Evolutionary conservation across 2,888 invertebrate species (phyloP), one percentile per base, ranked within the genome.

Genomic region (Vannuccia rotundouncinata): DNA sequence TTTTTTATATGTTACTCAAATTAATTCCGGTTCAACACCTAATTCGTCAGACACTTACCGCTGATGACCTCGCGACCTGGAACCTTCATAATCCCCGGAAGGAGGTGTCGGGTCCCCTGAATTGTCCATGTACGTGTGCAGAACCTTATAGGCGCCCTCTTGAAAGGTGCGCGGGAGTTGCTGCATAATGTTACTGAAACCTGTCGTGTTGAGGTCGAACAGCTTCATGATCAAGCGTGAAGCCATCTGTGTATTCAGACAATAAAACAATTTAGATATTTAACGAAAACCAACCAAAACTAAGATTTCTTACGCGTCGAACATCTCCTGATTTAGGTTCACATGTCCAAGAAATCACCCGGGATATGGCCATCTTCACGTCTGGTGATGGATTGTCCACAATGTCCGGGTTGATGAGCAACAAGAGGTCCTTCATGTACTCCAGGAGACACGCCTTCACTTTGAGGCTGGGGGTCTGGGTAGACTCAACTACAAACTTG

Each of bases 131-230:
- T 87, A 86, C 74, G 84, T 84, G 82, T 86, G 85, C 66, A 89
- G 84, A 79, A 89, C 85, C 83, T 85, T 85, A 29, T 86, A 86
- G 77, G 88, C 88, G 81, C 86, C 86, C 83, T 88, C 88, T 87
- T 88, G 83, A 78, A 78, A 78, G 28, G 86, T 84, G 84, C 88
- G 89, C 0, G 89, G 89, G 74, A 90, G 85, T 59, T 85, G 87
- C 75, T 88, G 86, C 76, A 90, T 84, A 83, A 95, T 90, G 86
- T 92, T 91, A 59, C 94, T 94, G 88, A 95, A 93, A 90, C 95
- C 92, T 31, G 94, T 92, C 0, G 95, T 92, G 88, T 95, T 95
- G 83, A 94, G 91, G 90, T 95, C 94, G 89, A 95, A 97, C 79
- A 97, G 90, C 1, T 93, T 92, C 79, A 94, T 92, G 78, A 96